Evolutionary conservation across 1,140 invertebrate genomes (phyloP).

Genomic region (Brachionus asplanchnoidis): DNA sequence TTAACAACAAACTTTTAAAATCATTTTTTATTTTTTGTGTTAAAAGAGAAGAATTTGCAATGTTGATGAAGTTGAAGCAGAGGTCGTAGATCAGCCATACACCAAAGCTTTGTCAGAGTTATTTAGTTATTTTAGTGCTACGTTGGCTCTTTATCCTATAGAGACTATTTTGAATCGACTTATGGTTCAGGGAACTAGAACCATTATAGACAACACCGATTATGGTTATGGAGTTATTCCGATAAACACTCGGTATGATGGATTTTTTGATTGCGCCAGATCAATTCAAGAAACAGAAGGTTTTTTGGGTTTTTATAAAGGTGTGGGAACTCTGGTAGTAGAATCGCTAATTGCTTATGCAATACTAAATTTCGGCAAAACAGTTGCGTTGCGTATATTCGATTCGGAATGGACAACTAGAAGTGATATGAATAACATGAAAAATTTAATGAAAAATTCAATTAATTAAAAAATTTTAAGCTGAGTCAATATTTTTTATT

Average conservation of each 20-base stretch:
- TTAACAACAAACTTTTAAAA: neutral
- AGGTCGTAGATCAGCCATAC: slow-evolving; percentile 24
- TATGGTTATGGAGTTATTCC: slow-evolving; percentile 15
- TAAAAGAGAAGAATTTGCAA: neutral
- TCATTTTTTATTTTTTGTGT: neutral
- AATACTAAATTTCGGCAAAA: neutral
- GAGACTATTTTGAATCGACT: slow-evolving; percentile 39
- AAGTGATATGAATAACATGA: slow-evolving; percentile 5
- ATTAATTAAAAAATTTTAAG: neutral
- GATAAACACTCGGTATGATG: slow-evolving; percentile 38
- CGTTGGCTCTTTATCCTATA: slow-evolving; percentile 7
- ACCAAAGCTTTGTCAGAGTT: neutral
- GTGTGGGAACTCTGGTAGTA: slow-evolving; percentile 2
- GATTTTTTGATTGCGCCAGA: slow-evolving; percentile 39
- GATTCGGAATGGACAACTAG: slow-evolving; percentile 29
- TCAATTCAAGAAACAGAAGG: slow-evolving; percentile 34
- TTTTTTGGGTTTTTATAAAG: slow-evolving; percentile 36
- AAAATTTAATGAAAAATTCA: slow-evolving; percentile 26
- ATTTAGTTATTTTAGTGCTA: neutral
- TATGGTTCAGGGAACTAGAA: slow-evolving; percentile 34
- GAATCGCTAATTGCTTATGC: slow-evolving; percentile 11
- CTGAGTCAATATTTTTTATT: too few relatives aligned
- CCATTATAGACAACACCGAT: slow-evolving; percentile 37
- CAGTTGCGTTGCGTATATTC: slow-evolving; percentile 11
- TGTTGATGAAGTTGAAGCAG: slow-evolving; percentile 14